Evolutionary conservation across 2,797 vertebrate genomes (phyloP).

Genomic region (Sylvia borin): DNA sequence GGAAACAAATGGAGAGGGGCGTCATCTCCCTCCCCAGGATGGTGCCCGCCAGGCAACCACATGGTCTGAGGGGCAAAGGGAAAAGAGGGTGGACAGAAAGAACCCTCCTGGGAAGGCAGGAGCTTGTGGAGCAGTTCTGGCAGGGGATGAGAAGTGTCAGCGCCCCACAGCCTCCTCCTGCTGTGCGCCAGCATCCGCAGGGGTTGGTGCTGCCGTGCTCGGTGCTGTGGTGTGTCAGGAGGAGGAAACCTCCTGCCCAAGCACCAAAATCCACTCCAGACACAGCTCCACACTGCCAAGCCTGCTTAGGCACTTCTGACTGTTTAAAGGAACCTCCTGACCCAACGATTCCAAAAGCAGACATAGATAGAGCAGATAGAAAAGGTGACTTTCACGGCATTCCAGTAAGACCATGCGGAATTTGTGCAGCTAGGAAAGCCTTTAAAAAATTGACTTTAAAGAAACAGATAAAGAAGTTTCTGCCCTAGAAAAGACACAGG

Average conservation of each 20-base stretch:
- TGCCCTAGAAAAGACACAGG: not conserved
- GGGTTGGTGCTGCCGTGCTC: not conserved
- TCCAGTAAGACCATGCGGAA: not conserved
- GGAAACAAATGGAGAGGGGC: not conserved
- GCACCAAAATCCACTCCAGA: fast-evolving
- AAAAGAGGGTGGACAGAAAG: not conserved
- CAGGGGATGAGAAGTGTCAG: fast-evolving
- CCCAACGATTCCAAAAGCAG: fast-evolving
- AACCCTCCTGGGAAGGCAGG: fast-evolving
- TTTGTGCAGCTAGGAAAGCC: not conserved
- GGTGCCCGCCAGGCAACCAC: not conserved
- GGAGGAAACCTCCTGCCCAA: not conserved
- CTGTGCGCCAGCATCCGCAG: fast-evolving
- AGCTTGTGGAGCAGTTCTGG: fast-evolving
- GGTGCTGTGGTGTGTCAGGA: fast-evolving
- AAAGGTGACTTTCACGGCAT: not conserved
- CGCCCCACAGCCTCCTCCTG: not conserved
- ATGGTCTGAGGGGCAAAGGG: not conserved
- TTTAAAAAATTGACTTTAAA: not conserved
- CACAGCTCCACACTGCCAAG: not conserved
- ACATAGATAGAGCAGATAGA: not conserved
- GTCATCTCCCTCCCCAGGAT: no score
- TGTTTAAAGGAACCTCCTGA: not conserved
- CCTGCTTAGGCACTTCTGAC: not conserved
- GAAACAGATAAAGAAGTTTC: not conserved